These are phyloP conservation scores for Hylomyscus alleni DNA, from an alignment of 2,797 vertebrate species.

Conservation along the genomic window DNA sequence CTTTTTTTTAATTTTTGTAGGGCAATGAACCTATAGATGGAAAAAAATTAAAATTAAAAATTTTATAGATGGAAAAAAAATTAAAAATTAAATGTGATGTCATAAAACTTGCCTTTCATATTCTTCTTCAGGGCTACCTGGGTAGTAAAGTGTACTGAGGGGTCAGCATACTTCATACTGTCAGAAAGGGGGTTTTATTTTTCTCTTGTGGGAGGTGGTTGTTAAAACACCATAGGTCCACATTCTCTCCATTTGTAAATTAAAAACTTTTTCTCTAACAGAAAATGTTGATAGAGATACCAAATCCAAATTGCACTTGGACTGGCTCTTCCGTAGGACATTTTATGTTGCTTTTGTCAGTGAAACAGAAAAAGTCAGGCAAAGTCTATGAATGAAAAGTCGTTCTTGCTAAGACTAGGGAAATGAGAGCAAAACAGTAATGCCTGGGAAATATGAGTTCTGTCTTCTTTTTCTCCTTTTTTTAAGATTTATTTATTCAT, in stretches of 20 bases:
- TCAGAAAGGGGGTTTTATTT: background rate
- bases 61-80: too few species aligned
- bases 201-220: background rate
- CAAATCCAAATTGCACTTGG: background rate
- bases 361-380: background rate
- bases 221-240: background rate
- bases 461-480: too few species aligned
- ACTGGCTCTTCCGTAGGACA: background rate
- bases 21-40: background rate
- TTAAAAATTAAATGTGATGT: conserved; percentile 15
- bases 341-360: background rate
- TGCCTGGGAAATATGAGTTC: background rate
- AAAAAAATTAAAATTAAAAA: too few species aligned
- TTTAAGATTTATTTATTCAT: too few species aligned
- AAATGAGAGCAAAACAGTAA: background rate
- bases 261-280: background rate
- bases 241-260: background rate
- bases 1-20: background rate
- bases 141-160: background rate
- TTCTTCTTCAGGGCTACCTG: background rate
- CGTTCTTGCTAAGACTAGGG: background rate
- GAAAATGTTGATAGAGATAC: conserved; percentile 25
- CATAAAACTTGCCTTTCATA: background rate
- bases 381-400: background rate
- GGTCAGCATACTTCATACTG: background rate